Conservation (phyloP, 2,888 invertebrate species). For the Gerris lacustris region DNA sequence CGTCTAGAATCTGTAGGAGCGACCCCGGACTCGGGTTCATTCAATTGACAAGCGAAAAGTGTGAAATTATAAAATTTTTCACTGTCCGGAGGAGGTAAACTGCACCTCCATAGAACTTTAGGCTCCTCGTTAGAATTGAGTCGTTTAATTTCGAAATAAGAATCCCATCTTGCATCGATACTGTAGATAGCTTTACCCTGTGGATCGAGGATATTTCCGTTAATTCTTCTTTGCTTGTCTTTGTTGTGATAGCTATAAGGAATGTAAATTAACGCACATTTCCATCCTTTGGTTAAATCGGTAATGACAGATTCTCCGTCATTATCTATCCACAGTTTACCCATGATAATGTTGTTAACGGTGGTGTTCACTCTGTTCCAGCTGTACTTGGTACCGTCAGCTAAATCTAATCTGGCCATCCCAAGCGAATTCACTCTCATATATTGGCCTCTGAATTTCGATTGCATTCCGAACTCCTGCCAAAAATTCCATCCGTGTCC, state of each 20-base stretch:
- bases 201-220: not conserved
- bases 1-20: conserved; percentile 4
- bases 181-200: not conserved
- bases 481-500: conserved; percentile 81
- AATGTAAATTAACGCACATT: conserved; percentile 45
- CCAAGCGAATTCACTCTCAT: conserved; percentile 63
- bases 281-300: conserved; percentile 77
- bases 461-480: conserved; percentile 99
- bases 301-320: conserved; percentile 97
- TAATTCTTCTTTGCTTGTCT: not conserved
- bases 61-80: conserved; percentile 9
- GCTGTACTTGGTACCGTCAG: conserved; percentile 70
- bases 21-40: not conserved
- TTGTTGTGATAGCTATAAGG: not conserved
- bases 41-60: conserved; percentile 2
- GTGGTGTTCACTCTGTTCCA: conserved; percentile 50
- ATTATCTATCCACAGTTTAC: conserved; percentile 98
- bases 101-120: not conserved
- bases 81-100: not conserved
- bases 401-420: conserved; percentile 47
- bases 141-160: not conserved
- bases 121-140: not conserved
- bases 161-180: not conserved
- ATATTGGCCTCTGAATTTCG: conserved; percentile 97
- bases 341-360: conserved; percentile 98